Conservation (phyloP, 2,113 vertebrate genomes). For the Calypte anna region DNA sequence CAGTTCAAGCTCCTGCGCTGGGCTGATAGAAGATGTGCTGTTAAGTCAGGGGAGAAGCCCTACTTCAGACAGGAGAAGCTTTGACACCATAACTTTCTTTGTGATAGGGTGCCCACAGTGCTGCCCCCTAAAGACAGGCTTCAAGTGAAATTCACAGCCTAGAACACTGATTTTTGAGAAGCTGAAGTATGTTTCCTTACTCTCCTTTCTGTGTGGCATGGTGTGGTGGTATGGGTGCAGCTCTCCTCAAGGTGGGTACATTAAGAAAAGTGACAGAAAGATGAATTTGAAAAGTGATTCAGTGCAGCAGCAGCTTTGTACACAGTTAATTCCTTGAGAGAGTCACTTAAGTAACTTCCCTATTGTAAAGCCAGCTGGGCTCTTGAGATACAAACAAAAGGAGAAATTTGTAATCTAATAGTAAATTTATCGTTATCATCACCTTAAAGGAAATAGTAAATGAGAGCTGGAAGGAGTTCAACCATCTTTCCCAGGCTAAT, state of each 20-base stretch:
- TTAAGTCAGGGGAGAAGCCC: background rate
- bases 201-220: rapidly evolving
- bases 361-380: background rate
- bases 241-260: background rate
- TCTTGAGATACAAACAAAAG: background rate
- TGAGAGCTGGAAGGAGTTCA: background rate
- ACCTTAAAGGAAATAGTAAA: background rate
- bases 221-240: background rate
- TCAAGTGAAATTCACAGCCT: background rate
- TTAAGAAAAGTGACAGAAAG: background rate
- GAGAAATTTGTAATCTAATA: background rate
- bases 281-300: background rate
- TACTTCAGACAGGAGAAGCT: background rate
- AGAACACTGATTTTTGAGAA: background rate
- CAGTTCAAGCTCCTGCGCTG: rapidly evolving
- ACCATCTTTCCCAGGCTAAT: background rate
- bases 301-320: background rate
- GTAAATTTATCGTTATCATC: background rate
- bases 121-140: background rate
- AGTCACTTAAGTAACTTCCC: background rate
- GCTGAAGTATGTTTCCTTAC: background rate
- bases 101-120: background rate
- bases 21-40: background rate
- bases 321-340: background rate
- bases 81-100: background rate